Conservation (phyloP, 2,888 invertebrate species). For the Sphaeridia pumilis region DNA sequence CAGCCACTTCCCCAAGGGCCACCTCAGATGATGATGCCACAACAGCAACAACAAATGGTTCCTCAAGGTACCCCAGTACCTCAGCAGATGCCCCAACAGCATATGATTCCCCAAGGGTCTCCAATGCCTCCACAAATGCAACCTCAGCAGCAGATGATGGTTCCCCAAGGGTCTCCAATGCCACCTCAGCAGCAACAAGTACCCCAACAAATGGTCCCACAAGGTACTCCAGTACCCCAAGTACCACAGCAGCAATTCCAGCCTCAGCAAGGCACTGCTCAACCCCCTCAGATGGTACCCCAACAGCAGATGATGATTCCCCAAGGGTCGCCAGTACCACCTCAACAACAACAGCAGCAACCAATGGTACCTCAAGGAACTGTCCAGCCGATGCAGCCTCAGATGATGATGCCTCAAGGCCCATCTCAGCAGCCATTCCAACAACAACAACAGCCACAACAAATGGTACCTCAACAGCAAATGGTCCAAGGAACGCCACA, state of each 20-base stretch:
- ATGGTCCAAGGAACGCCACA: background rate
- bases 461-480: background rate
- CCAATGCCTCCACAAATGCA: background rate
- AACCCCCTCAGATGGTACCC: background rate
- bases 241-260: background rate
- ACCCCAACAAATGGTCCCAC: background rate
- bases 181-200: too few relatives aligned
- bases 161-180: too few relatives aligned
- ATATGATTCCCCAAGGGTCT: background rate
- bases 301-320: background rate
- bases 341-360: background rate
- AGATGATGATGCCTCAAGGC: background rate
- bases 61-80: background rate
- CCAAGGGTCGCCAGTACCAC: background rate
- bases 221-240: background rate
- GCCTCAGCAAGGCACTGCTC: background rate
- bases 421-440: background rate
- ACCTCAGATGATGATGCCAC: too few relatives aligned
- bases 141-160: background rate
- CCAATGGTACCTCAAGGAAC: background rate
- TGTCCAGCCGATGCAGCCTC: background rate
- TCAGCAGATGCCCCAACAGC: background rate
- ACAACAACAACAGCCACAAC: constrained; percentile 4
- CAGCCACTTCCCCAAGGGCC: too few relatives aligned
- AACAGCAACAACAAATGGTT: constrained; percentile 1